Evolutionary conservation across 1,140 invertebrate genomes (phyloP).

Genomic region (Lepidurus packardi): DNA sequence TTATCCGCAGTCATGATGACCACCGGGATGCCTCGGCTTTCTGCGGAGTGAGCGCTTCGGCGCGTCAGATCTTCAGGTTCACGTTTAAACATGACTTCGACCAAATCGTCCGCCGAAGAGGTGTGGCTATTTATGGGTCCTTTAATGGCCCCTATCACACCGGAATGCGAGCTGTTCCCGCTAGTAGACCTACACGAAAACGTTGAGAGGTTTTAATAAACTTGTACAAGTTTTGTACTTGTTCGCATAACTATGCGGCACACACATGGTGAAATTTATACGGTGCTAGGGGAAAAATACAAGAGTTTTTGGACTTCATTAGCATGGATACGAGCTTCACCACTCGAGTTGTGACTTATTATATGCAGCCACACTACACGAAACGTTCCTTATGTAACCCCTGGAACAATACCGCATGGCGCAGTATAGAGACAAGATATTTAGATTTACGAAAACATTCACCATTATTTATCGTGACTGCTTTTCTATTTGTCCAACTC

Average conservation of each 20-base stretch:
- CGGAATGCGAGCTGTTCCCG: background rate
- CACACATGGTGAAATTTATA: background rate
- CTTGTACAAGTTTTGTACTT: background rate
- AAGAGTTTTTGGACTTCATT: background rate
- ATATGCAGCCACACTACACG: background rate
- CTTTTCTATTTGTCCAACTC: no score
- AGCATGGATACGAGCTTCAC: background rate
- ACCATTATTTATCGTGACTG: background rate
- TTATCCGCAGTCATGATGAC: slow-evolving; percentile 49
- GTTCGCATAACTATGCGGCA: background rate
- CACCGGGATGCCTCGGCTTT: slow-evolving; percentile 47
- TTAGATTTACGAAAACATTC: no score
- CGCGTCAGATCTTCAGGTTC: slow-evolving; percentile 59
- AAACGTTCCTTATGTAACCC: background rate
- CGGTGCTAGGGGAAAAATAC: background rate
- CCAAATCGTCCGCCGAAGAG: slow-evolving; percentile 38
- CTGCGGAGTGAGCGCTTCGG: slow-evolving; percentile 48
- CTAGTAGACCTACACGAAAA: background rate
- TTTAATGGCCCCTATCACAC: background rate
- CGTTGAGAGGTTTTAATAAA: background rate
- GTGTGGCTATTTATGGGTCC: slow-evolving; percentile 38
- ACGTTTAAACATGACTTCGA: slow-evolving; percentile 49
- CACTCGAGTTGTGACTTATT: background rate
- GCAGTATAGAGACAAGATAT: background rate
- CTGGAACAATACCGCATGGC: background rate